Base-by-base conservation (phyloP, 2,888 invertebrate genomes). In the Mesopsocus fuscifrons region DNA sequence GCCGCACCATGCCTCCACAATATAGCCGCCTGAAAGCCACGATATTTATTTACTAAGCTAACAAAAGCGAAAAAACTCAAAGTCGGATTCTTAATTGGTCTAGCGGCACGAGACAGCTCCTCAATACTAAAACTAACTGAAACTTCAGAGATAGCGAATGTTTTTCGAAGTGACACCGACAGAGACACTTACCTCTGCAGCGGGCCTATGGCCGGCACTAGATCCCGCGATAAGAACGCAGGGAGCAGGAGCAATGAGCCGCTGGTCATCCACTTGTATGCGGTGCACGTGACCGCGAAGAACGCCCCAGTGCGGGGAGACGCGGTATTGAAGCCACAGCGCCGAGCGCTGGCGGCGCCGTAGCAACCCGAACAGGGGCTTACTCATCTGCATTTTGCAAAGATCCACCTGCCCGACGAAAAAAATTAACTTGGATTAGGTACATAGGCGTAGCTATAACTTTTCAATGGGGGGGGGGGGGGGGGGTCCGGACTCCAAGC, bases 341-440 rank as follows among this genome's bases (percentile, higher is more conserved):
- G 76, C 82, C 1, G 85, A 82, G 44, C 68, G 69, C 55, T 80
- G 81, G 1, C 71, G 74, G 32, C 87, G 65, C 33, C 78, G 61
- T 18, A 87, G 57, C 53, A 80, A 79, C 0, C 83, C 82, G 54
- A 78, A 82, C 60, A 83, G 84, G 1, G 87, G 85, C 57, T 82
- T 82, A 0, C 79, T 74, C 80, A 87, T 83, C 52, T 78, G 78
- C 84, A 87, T 84, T 57, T 78, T 81, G 41, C 74, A 73, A 50
- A 87, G 70, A 56, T 85, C 83, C 44, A 83, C 76, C 66, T 83
- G 63, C 6, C 51, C 49, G 48, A 49, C 45, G 20, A 16, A 40
- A 43, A 42, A 40, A 23, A 21, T 21, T n/a, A n/a, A n/a, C n/a
- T 16, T 38, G 35, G 22, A 34, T 23, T 34, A 15, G 13, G n/a